Evolutionary conservation across 2,888 invertebrate genomes (phyloP), one percentile per base, ranked within the genome.

Genomic region (Julus scanicus): DNA sequence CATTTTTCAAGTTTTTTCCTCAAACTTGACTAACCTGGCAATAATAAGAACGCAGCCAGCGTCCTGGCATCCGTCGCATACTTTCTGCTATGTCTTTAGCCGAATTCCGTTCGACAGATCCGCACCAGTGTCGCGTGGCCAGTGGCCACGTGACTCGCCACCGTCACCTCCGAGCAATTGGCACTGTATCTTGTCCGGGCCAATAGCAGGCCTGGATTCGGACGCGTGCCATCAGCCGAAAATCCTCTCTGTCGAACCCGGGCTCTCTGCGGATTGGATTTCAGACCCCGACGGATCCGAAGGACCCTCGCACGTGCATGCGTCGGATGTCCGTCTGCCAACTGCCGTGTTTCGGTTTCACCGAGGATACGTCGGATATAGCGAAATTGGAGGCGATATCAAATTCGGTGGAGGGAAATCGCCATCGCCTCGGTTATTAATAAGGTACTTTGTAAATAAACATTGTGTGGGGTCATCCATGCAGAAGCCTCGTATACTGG

Each of bases 181-280:
- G 57, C 57, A 57, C 57, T 57, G 5, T 57, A 57, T 57, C 57
- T 57, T 17, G 57, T 57, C 57, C 57, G 57, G 57, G 57, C 57
- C 57, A 57, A 57, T 57, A 17, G 57, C 57, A 17, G 17, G 57
- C 57, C 57, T 15, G 17, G 17, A 17, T 84, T 84, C 39, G 40
- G 84, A 40, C 84, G 40, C 84, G 84, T 84, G 84, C 84, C 84
- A 84, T 84, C 84, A 84, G 84, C 84, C 84, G 84, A 84, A 84
- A 84, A 84, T 84, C 84, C 84, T 84, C 84, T 17, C 15, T 5
- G 13, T 39, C 17, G 29, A 29, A 37, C 49, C 49, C 49, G 49
- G 49, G 49, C 13, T 49, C 29, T 29, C 49, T 6, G 57, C 13
- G 57, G 57, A 57, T 57, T 15, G 57, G 57, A 17, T 57, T 57